phyloP scores from a whole-genome alignment of 2,888 invertebrate genomes.

The Rotaria sp. region DNA sequence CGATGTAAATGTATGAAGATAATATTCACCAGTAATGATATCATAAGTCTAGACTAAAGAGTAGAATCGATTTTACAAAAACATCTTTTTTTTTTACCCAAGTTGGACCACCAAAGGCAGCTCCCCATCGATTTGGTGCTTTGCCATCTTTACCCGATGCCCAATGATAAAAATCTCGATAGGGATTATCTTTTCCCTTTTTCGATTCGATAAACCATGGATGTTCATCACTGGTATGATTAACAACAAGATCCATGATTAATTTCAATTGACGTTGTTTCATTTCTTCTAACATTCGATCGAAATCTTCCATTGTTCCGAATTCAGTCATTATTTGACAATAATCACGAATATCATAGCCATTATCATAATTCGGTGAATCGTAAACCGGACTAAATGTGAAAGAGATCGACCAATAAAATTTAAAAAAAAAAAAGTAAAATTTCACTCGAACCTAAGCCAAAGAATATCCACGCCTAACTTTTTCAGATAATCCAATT shows the following conservation, averaged over 20 bases:
- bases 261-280: constrained; percentile 65
- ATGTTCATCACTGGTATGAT: constrained; percentile 61
- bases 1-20: constrained; percentile 68
- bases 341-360: constrained; percentile 63
- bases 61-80: not conserved
- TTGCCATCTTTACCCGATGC: constrained; percentile 55
- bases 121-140: constrained; percentile 50
- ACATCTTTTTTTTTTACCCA: not conserved
- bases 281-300: constrained; percentile 62
- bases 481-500: constrained; percentile 37
- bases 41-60: constrained; percentile 66
- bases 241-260: constrained; percentile 69
- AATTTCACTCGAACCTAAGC: not conserved
- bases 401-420: not conserved
- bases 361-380: constrained; percentile 40
- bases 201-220: constrained; percentile 63
- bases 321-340: constrained; percentile 65
- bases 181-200: constrained; percentile 57
- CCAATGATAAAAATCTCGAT: constrained; percentile 74
- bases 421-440: no score
- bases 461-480: constrained; percentile 33
- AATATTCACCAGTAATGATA: constrained; percentile 65
- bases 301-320: constrained; percentile 67
- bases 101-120: constrained; percentile 9
- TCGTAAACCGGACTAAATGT: constrained; percentile 43